phyloP scores from a whole-genome alignment of 2,888 invertebrate genomes.

The Drosophila anomelani region DNA sequence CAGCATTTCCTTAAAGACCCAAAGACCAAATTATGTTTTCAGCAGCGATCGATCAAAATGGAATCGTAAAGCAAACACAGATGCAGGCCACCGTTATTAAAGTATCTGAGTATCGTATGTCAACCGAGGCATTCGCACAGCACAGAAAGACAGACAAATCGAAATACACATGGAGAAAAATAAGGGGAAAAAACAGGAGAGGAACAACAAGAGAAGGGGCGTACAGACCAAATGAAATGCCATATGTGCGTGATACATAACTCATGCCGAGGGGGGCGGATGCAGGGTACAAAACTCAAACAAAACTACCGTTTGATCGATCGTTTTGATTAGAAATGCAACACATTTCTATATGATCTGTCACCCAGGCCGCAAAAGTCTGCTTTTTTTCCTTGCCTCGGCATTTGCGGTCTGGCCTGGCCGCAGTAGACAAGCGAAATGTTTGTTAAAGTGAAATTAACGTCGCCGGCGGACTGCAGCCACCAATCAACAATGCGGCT shows the following conservation, averaged over 20 bases:
- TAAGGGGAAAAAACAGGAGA: slow-evolving; percentile 5
- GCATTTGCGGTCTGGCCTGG: slow-evolving; percentile 40
- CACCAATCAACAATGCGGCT: slow-evolving; percentile 75
- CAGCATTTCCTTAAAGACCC: slow-evolving; percentile 48
- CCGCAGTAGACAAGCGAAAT: slow-evolving; percentile 75
- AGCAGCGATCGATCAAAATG: slow-evolving; percentile 72
- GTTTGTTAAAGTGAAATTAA: slow-evolving; percentile 82
- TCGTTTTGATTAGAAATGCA: slow-evolving; percentile 84
- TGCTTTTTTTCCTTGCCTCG: slow-evolving; percentile 13
- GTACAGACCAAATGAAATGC: slow-evolving; percentile 44
- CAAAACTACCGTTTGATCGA: slow-evolving; percentile 83
- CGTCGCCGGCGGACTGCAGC: slow-evolving; percentile 74
- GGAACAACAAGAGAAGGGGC: slow-evolving; percentile 8
- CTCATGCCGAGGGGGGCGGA: slow-evolving; percentile 1
- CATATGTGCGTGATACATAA: slow-evolving; percentile 59
- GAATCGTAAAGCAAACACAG: slow-evolving; percentile 35
- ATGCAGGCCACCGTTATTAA: slow-evolving; percentile 54
- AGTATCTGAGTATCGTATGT: slow-evolving; percentile 66
- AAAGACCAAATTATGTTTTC: slow-evolving; percentile 57
- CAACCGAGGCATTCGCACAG: slow-evolving; percentile 69
- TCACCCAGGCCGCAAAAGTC: slow-evolving; percentile 79
- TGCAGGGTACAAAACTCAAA: slow-evolving; percentile 39
- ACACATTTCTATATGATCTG: slow-evolving; percentile 83
- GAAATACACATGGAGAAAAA: slow-evolving; percentile 24
- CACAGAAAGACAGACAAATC: slow-evolving; percentile 32